Percentiles rank a stretch among this genome's conserved stretches.
These are phyloP conservation scores for Carassius auratus DNA, from an alignment of 2,113 vertebrate genomes.

Conservation along the genomic window DNA sequence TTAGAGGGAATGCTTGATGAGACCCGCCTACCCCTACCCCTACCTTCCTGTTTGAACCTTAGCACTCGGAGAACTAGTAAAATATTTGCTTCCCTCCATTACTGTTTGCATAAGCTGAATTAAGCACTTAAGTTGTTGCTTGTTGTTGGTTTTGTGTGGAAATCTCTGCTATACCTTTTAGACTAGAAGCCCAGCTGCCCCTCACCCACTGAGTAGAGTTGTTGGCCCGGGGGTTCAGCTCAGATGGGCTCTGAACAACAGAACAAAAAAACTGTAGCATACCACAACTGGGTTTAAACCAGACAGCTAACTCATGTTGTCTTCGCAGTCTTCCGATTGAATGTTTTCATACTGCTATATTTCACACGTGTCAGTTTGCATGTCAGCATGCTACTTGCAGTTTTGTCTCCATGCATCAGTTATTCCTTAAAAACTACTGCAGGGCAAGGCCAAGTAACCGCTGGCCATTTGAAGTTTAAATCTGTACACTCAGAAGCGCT, in stretches of 20 bases:
- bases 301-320: not conserved
- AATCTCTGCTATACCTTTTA: not conserved
- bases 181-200: not conserved
- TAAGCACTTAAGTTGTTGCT: slow-evolving; percentile 1
- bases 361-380: not conserved
- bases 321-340: not conserved
- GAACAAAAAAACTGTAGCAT: not conserved
- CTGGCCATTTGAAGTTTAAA: slow-evolving; percentile 7
- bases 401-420: not conserved
- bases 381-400: not conserved
- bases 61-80: not conserved
- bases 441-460: not conserved
- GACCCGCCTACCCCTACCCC: not conserved
- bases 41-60: slow-evolving; percentile 6
- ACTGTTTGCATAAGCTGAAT: slow-evolving; percentile 23
- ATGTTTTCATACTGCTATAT: not conserved
- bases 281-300: not conserved
- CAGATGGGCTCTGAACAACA: slow-evolving; percentile 23
- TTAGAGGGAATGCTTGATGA: slow-evolving; percentile 26
- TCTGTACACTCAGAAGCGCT: not conserved
- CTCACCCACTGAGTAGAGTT: not conserved
- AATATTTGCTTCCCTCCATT: slow-evolving; percentile 24
- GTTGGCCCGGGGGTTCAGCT: slow-evolving; percentile 4
- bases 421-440: slow-evolving; percentile 13
- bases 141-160: slow-evolving; percentile 2